These are phyloP conservation scores for Eueremaeus valkanovi DNA, from an alignment of 2,888 invertebrate species.

Conservation along the genomic window DNA sequence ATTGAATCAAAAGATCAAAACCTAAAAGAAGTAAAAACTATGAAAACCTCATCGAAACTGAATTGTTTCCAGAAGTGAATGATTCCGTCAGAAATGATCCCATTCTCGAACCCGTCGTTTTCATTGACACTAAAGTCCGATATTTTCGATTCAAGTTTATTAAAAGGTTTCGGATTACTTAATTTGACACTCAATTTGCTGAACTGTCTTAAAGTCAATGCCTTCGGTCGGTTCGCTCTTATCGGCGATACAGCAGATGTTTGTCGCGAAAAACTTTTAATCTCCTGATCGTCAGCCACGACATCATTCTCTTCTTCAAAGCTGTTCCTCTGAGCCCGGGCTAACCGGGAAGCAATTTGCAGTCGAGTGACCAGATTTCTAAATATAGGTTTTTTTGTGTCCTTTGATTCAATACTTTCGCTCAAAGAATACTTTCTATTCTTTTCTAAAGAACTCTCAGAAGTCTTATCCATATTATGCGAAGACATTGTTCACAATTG, in stretches of 20 bases:
- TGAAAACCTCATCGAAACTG: constrained; percentile 33
- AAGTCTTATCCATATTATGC: too few relatives aligned
- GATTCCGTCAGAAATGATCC: constrained; percentile 21
- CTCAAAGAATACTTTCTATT: neutral
- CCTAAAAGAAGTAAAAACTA: neutral
- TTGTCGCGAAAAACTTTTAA: neutral
- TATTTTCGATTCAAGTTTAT: neutral
- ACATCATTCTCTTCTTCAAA: constrained; percentile 25
- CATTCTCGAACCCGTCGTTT: constrained; percentile 4
- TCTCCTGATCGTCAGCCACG: constrained; percentile 25
- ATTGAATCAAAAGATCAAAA: neutral
- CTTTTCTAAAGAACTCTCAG: neutral
- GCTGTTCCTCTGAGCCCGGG: constrained; percentile 3
- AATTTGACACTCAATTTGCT: neutral
- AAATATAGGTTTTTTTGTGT: neutral
- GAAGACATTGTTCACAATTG: too few relatives aligned
- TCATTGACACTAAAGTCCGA: neutral
- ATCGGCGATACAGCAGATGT: neutral
- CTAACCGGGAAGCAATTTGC: constrained; percentile 3
- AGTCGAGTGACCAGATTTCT: neutral
- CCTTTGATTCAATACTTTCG: neutral
- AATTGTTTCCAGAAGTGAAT: constrained; percentile 38
- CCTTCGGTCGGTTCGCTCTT: neutral
- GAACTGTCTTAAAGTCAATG: constrained; percentile 19
- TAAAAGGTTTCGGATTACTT: neutral